These are phyloP conservation scores for Hypercompe scribonia DNA, from an alignment of 2,888 invertebrate genomes.

Conservation along the genomic window DNA sequence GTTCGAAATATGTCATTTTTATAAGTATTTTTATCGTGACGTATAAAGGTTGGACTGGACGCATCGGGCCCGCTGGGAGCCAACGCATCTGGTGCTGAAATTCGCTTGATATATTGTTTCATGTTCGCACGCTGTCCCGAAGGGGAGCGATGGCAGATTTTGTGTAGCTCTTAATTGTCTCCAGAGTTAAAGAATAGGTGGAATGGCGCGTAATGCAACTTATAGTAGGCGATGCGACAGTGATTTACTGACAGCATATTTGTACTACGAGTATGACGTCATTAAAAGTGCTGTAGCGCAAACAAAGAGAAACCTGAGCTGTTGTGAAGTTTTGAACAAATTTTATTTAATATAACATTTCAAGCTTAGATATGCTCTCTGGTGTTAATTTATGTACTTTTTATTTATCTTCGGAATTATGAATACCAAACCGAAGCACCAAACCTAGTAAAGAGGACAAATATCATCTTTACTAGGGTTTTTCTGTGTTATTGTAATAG, in stretches of 20 bases:
- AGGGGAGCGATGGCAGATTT: slow-evolving; percentile 16
- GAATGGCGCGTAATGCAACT: slow-evolving; percentile 3
- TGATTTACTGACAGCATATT: slow-evolving; percentile 4
- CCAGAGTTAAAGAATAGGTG: slow-evolving; percentile 17
- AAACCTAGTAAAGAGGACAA: no score
- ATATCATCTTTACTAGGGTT: no score
- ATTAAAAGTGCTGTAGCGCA: neutral
- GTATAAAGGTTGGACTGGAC: slow-evolving; percentile 51
- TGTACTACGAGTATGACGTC: neutral
- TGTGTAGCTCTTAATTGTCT: slow-evolving; percentile 20
- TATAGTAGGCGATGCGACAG: neutral
- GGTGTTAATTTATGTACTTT: neutral
- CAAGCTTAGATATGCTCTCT: neutral
- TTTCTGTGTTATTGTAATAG: no score
- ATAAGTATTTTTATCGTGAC: slow-evolving; percentile 48
- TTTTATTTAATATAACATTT: neutral
- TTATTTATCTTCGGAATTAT: neutral
- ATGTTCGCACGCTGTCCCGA: slow-evolving; percentile 47
- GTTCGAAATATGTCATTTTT: slow-evolving; percentile 1
- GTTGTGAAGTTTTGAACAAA: neutral
- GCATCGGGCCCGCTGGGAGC: slow-evolving; percentile 57
- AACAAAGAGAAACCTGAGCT: neutral
- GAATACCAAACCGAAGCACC: no score
- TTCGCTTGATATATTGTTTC: slow-evolving; percentile 57
- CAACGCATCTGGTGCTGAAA: slow-evolving; percentile 66